A percentile compares a stretch with the other conserved stretches of the same genome.
Evolutionary conservation across 2,797 vertebrate genomes (phyloP).

Genomic region (Chelonia mydas): DNA sequence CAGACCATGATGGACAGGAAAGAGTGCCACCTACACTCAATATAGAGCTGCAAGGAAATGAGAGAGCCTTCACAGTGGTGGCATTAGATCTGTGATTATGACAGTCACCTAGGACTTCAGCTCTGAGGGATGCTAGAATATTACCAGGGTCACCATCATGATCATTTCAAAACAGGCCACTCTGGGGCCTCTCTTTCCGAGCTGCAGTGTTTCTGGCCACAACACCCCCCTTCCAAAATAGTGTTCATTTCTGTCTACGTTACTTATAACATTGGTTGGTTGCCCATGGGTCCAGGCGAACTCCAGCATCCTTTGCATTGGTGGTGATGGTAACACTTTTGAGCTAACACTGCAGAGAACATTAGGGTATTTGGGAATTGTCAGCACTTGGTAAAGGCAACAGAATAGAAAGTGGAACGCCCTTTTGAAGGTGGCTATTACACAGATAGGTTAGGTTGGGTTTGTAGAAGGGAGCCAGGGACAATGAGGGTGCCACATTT

Average conservation of each 20-base stretch:
- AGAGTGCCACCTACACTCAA: background rate
- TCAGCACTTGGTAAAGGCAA: background rate
- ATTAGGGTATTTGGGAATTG: background rate
- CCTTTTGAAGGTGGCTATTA: background rate
- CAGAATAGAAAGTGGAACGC: fast-evolving
- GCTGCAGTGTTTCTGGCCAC: background rate
- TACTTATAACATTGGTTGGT: background rate
- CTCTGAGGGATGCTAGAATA: background rate
- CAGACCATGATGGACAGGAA: background rate
- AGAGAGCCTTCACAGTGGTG: background rate
- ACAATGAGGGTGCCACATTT: background rate
- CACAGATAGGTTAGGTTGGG: background rate
- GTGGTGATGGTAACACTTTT: background rate
- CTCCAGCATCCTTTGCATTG: background rate
- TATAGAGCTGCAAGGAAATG: background rate
- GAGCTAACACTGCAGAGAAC: background rate
- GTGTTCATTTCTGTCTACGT: background rate
- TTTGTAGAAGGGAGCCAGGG: background rate
- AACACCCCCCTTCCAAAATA: background rate
- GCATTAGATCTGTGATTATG: background rate
- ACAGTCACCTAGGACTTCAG: background rate
- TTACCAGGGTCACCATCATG: no score
- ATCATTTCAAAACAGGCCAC: background rate
- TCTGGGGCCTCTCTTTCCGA: background rate
- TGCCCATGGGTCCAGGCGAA: background rate